phyloP scores from a whole-genome alignment of 37 sponge, comb jelly and placozoan species.

The Theonella swinhoei region DNA sequence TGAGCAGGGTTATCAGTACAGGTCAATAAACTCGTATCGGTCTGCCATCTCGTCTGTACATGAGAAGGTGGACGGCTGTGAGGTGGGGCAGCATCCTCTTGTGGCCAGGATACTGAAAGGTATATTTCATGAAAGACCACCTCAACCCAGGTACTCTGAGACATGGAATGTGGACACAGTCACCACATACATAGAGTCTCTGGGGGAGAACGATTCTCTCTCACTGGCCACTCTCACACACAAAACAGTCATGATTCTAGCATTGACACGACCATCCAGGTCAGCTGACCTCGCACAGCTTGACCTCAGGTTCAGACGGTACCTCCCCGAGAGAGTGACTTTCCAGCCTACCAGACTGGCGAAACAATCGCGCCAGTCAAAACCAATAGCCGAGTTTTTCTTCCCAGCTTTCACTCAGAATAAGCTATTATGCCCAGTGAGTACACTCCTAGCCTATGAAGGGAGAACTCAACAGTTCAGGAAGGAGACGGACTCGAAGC shows the following conservation, averaged over 20 bases:
- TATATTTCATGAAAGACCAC: constrained; percentile 26
- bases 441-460: constrained; percentile 5
- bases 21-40: constrained; percentile 42
- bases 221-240: constrained; percentile 4
- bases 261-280: constrained; percentile 44
- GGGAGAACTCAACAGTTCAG: no score
- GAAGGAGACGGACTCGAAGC: neutral
- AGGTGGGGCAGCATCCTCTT: no score
- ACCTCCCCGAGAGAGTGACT: constrained; percentile 29
- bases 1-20: constrained; percentile 46
- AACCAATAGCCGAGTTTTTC: constrained; percentile 32
- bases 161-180: constrained; percentile 53
- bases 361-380: constrained; percentile 16
- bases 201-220: constrained; percentile 22
- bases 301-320: neutral
- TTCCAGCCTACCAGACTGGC: constrained; percentile 28
- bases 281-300: constrained; percentile 34
- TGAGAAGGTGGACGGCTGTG: no score
- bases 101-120: constrained; percentile 39
- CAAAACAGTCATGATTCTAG: constrained; percentile 18
- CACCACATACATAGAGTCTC: constrained; percentile 4
- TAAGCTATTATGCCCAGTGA: constrained; percentile 24
- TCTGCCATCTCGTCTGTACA: no score
- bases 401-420: constrained; percentile 14
- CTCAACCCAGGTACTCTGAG: constrained; percentile 1